Base-by-base conservation (phyloP, 2,797 vertebrate species). In the Morelia viridis region DNA sequence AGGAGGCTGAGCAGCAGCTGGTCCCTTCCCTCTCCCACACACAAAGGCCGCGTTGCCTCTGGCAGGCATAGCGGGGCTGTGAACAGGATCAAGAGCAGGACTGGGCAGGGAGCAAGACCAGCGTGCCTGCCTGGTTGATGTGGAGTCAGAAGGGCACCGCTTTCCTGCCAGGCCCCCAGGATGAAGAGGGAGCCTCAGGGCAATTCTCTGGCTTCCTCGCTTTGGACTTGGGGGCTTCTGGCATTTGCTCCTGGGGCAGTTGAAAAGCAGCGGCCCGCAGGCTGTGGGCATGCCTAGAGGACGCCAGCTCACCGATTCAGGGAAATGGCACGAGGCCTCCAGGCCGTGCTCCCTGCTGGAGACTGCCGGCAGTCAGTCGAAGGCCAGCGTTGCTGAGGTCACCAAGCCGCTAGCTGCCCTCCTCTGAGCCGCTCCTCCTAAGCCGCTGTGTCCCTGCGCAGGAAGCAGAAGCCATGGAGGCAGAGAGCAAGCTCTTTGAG, bases 381-480 rank as follows among this genome's bases (percentile, higher is more conserved):
- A 58, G 26, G 7, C 31, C 35, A 11, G 13, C 76, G 0, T 0
- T 17, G 13, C 58, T 13, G 9, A 50, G n/a, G 12, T 6, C 5
- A 24, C n/a, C 12, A 4, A 11, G 46, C 58, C 2, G 4, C 12
- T 4, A 11, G 46, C 58, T 1, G 4, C 26, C 5, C 17, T 0
- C 0, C 26, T 62, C 9, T 0, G 6, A 8, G 7, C 50, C 8
- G 50, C 50, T 53, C 7, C 50, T 53, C 85, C 95, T 96, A 95
- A 97, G 90, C 87, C 19, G 0, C 90, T 9, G 5, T 58, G 71
- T 86, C 92, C 56, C 53, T 96, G 93, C 92, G 87, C 97, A 99
- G 99, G 98, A 99, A 61, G 98, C 98, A 0, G 99, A 99, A 90
- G 97, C 92, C 0, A 95, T 99, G 96, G 99, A 99, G 95, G 97